These are phyloP conservation scores for Mormyrus proboscirostris DNA, from an alignment of 2,797 vertebrate species.

Conservation along the genomic window DNA sequence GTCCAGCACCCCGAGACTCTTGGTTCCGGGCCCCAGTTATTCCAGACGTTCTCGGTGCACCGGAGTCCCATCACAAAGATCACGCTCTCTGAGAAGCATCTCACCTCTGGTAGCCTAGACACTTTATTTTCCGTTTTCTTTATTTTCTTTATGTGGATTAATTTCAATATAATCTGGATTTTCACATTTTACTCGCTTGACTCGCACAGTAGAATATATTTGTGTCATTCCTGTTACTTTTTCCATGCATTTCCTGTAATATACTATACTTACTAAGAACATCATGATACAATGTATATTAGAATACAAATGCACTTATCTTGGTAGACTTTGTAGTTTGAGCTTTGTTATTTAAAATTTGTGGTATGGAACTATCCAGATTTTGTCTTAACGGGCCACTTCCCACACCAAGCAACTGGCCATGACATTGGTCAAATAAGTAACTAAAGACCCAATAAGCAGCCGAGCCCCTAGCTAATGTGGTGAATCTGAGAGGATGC, in stretches of 20 bases:
- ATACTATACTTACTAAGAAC: not conserved
- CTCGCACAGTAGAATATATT: not conserved
- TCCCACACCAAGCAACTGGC: not conserved
- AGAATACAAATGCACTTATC: not conserved
- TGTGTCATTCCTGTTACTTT: not conserved
- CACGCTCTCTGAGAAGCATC: conserved; percentile 89
- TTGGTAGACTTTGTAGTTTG: not conserved
- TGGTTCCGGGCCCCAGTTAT: conserved; percentile 82
- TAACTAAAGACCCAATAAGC: not conserved
- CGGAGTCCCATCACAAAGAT: conserved; percentile 86
- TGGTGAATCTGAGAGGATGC: not conserved
- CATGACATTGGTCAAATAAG: not conserved
- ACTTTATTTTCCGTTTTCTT: not conserved
- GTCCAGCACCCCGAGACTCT: conserved; percentile 89
- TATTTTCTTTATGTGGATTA: not conserved
- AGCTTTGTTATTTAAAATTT: not conserved
- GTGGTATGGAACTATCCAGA: not conserved
- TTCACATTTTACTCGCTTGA: not conserved
- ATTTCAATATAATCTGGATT: not conserved
- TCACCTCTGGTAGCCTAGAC: conserved; percentile 62
- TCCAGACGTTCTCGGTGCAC: conserved; percentile 89
- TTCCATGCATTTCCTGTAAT: not conserved
- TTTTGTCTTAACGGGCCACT: not conserved
- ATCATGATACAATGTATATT: not conserved
- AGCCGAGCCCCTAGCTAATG: not conserved